Evolutionary conservation across 1,140 invertebrate genomes (phyloP), one percentile per base, ranked within the genome.

Genomic region (Mycetomoellerius zeteki): DNA sequence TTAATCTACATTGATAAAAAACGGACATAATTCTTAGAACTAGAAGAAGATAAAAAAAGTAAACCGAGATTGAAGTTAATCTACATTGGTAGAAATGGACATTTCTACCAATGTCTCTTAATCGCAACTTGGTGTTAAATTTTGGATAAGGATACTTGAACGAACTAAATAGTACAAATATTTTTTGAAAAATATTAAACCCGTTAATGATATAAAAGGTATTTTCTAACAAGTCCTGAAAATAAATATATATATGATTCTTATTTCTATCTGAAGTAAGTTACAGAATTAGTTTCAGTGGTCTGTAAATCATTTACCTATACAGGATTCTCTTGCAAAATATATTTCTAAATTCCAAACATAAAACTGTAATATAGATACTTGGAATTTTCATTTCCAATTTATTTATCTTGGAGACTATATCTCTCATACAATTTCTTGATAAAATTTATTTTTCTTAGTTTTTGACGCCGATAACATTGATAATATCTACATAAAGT

Each of bases 181-280:
- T 12, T 56, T 56, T 4, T 3, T 3, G 10, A 50, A 73, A 19
- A 33, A 21, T 8, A n/a, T 14, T n/a, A 14, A 72, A 33, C n/a
- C 12, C 2, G n/a, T 14, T 3, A 8, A n/a, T 6, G 10, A 12
- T 54, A 12, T 54, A n/a, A 64, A 64, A 27, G 27, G 10, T 52
- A 12, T 0, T 43, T 43, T 43, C 10, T 43, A 43, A 43, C 10
- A 43, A 33, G 3, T 54, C 10, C 21, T 19, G 21, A 12, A 12
- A 47, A 54, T 54, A 73, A 73, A n/a, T n/a, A n/a, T n/a, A n/a
- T n/a, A n/a, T n/a, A n/a, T 14, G 47, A 73, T 54, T 73, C 16
- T n/a, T 14, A 10, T 56, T 16, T 19, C 6, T 52, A 5, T 56
- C 14, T 56, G 6, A 75, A 75, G n/a, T 37, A 8, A 75, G 1